Base-by-base conservation (phyloP, 2,113 vertebrate species). In the Pongo abelii region DNA sequence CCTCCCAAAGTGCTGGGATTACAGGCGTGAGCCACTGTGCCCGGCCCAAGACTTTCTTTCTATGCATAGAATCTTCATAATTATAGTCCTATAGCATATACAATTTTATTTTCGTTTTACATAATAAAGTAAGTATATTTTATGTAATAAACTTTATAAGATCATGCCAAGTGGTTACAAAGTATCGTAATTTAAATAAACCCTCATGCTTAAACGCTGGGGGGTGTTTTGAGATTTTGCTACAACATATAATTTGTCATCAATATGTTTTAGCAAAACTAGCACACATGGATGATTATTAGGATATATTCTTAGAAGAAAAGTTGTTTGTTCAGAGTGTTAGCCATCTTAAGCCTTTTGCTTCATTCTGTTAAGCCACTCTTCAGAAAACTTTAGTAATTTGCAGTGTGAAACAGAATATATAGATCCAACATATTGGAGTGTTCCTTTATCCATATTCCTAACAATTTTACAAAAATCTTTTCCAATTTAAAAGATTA, bases 221-320 rank as follows among this genome's bases (percentile, higher is more conserved):
- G 27, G 64, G 14, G 35, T 55, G 5, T 59, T 93, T 90, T 35
- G 27, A 85, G 22, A 30, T 92, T 90, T 72, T 94, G 38, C 35
- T 78, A 69, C n/a, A 59, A 20, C 40, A 38, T 59, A 5, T 43
- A 69, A 64, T n/a, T 57, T 86, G 38, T 64, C 17, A 40, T 84
- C 43, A 38, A 10, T 69, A 3, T 67, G 40, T 83, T 95, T 92
- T 40, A 86, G 23, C 27, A 87, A 57, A 72, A 57, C 67, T 87
- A 92, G 25, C 14, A 20, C 17, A 25, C 3, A 6, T 38, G 4
- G 27, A 14, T 57, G 8, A 50, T 48, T 81, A 80, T 89, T 46
- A 84, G 57, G 12, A 55, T 86, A 85, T 77, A 85, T 85, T 64
- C 64, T 95, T 83, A 27, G 50, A 57, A 72, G 14, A 94, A 95